Conservation (phyloP, 2,888 invertebrate species). For the Drosophila cognata region DNA sequence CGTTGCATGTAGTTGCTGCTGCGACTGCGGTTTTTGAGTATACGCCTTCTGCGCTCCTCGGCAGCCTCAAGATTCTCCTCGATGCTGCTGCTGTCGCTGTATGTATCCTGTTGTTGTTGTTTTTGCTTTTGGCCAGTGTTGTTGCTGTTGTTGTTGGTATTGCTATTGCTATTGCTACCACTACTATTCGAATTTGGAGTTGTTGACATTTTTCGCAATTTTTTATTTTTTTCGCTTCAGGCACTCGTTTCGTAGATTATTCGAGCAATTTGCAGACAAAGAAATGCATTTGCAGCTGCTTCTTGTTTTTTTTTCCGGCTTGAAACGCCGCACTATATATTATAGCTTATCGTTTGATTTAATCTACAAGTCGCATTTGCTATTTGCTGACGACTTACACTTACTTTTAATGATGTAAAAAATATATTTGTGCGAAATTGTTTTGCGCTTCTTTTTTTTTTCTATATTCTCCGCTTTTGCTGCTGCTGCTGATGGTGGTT, state of each 20-base stretch:
- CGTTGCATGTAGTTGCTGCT: constrained; percentile 79
- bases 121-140: constrained; percentile 62
- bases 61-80: constrained; percentile 91
- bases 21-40: constrained; percentile 88
- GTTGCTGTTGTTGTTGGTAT: constrained; percentile 51
- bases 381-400: constrained; percentile 45
- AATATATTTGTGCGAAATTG: constrained; percentile 54
- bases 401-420: constrained; percentile 42
- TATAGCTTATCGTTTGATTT: constrained; percentile 40
- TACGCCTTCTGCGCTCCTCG: constrained; percentile 89
- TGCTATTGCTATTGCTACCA: constrained; percentile 77
- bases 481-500: constrained; percentile 29
- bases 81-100: constrained; percentile 92
- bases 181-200: constrained; percentile 82
- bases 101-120: constrained; percentile 83
- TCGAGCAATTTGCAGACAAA: constrained; percentile 60
- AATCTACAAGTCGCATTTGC: constrained; percentile 61
- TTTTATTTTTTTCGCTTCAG: constrained; percentile 32
- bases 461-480: constrained; percentile 39
- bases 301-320: constrained; percentile 6
- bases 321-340: constrained; percentile 8
- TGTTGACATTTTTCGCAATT: constrained; percentile 79
- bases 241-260: constrained; percentile 45
- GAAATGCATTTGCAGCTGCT: constrained; percentile 55
- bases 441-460: constrained; percentile 38